A percentile compares a stretch with the other conserved stretches of the same genome.
These are phyloP conservation scores for Coryphaenoides rupestris DNA, from an alignment of 2,113 vertebrate genomes.

Conservation along the genomic window DNA sequence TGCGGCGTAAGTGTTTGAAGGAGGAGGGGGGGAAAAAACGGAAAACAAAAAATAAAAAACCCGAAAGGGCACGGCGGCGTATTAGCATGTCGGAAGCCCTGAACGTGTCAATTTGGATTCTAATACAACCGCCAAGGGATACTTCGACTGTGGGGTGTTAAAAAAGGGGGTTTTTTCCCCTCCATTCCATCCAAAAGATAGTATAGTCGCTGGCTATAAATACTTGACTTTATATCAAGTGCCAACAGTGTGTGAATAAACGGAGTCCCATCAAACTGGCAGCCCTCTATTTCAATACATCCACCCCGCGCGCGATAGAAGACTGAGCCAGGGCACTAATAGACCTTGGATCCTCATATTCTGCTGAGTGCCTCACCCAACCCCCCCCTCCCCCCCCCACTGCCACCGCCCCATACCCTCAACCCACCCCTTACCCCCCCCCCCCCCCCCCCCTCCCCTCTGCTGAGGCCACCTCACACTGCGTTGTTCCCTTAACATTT, in stretches of 20 bases:
- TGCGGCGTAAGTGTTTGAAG: no score
- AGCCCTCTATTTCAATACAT: slow-evolving; percentile 24
- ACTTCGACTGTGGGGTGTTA: not conserved
- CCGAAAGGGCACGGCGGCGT: no score
- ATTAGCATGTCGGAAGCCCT: no score
- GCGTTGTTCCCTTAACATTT: slow-evolving; percentile 72
- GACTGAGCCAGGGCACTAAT: slow-evolving; percentile 40
- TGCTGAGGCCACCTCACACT: slow-evolving; percentile 54
- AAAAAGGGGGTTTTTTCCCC: not conserved
- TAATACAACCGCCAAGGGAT: no score
- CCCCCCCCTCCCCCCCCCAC: slow-evolving; percentile 10
- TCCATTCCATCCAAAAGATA: no score
- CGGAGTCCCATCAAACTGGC: slow-evolving; percentile 3
- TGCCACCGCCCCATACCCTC: slow-evolving; percentile 8
- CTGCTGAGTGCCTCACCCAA: slow-evolving; percentile 39
- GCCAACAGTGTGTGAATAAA: no score
- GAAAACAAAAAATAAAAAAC: no score
- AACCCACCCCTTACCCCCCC: not conserved
- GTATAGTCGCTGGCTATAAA: no score
- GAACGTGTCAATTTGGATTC: no score
- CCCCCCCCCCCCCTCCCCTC: slow-evolving; percentile 33
- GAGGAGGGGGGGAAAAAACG: no score
- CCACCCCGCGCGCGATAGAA: slow-evolving; percentile 10
- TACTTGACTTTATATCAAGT: no score
- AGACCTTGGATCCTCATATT: slow-evolving; percentile 62